phyloP scores from a whole-genome alignment of 2,113 vertebrate species.

The Grus americana region DNA sequence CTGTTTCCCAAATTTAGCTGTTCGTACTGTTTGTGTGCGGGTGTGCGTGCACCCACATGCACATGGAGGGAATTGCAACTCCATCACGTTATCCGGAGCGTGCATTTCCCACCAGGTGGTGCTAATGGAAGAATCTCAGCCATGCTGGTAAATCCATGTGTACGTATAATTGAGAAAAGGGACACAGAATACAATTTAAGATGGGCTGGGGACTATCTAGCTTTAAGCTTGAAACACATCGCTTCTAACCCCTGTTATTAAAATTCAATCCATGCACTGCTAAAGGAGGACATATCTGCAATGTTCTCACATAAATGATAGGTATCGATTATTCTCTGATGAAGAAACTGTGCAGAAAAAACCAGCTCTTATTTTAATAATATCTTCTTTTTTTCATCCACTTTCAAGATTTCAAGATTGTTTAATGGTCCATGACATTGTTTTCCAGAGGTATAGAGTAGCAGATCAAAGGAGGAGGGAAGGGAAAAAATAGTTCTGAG shows the following conservation, averaged over 20 bases:
- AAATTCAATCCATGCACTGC: background rate
- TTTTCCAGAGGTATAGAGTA: background rate
- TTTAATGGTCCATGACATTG: background rate
- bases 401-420: background rate
- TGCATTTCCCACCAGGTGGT: background rate
- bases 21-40: background rate
- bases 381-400: background rate
- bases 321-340: background rate
- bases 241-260: background rate
- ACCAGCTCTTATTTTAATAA: background rate
- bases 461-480: background rate
- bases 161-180: background rate
- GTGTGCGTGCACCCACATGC: background rate
- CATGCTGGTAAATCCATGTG: background rate
- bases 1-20: background rate
- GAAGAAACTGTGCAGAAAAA: background rate
- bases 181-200: background rate
- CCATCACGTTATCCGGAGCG: rapidly evolving
- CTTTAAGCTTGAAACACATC: background rate
- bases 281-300: background rate
- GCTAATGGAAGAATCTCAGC: background rate
- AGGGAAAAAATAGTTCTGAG: background rate
- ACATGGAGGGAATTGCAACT: background rate
- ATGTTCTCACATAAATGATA: background rate
- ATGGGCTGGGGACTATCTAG: background rate